Evolutionary conservation across 2,888 invertebrate species (phyloP).

Genomic region (Drosophila subsilvestris): DNA sequence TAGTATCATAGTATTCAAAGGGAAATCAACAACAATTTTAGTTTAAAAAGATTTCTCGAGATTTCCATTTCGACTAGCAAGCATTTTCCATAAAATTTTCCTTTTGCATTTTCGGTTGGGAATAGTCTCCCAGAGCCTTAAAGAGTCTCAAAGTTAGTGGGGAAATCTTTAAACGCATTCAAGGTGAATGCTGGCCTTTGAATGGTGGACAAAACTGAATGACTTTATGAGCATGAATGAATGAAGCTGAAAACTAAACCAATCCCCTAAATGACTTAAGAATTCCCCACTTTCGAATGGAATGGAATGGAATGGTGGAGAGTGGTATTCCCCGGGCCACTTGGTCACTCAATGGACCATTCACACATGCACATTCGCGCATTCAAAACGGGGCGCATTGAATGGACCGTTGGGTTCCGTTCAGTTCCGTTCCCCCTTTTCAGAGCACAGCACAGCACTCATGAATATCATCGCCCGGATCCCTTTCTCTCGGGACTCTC

Average conservation of each 20-base stretch:
- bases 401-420: conserved; percentile 12
- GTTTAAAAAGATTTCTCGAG: too few species aligned
- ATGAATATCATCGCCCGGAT: conserved; percentile 8
- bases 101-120: not conserved
- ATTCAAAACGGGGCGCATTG: conserved; percentile 18
- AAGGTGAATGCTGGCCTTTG: conserved; percentile 27
- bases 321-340: conserved; percentile 9
- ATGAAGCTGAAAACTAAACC: conserved; percentile 11
- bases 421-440: conserved; percentile 26
- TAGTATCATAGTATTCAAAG: not conserved
- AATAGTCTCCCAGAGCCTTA: not conserved
- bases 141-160: not conserved
- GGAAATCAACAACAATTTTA: not conserved
- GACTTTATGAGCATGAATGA: conserved; percentile 6
- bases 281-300: not conserved
- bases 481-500: not conserved
- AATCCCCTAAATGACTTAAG: conserved; percentile 28
- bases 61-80: too few species aligned
- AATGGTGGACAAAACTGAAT: not conserved
- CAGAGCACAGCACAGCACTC: conserved; percentile 1
- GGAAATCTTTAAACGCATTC: conserved; percentile 9
- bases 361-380: conserved; percentile 31
- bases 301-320: not conserved
- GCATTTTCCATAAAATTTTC: too few species aligned
- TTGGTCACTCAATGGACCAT: conserved; percentile 32